A percentile compares a stretch with the other conserved stretches of the same genome.
Conservation (phyloP, 1,140 invertebrate genomes). For the Bombus difficillimus region DNA sequence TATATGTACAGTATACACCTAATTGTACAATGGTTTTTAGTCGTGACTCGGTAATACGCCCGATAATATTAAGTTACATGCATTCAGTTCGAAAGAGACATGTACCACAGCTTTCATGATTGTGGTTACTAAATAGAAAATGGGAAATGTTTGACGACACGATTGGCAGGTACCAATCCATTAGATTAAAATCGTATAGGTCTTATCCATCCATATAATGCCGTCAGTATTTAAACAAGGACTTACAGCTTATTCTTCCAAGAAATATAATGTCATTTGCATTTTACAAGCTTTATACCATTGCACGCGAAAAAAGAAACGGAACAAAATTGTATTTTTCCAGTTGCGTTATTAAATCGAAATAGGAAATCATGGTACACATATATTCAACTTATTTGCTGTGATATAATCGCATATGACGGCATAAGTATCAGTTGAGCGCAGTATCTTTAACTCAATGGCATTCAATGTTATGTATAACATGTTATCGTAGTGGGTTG, state of each 20-base stretch:
- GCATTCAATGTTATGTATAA: slow-evolving; percentile 18
- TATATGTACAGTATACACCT: not conserved
- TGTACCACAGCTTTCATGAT: not conserved
- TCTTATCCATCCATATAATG: slow-evolving; percentile 57
- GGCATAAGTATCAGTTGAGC: not conserved
- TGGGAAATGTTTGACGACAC: slow-evolving; percentile 10
- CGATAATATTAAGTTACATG: slow-evolving; percentile 17
- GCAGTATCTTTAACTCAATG: not conserved
- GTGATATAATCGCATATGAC: slow-evolving; percentile 37
- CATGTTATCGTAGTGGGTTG: slow-evolving; percentile 30
- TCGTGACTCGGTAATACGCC: not conserved
- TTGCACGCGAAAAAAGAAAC: not conserved
- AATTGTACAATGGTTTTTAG: slow-evolving; percentile 25
- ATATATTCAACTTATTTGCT: slow-evolving; percentile 38
- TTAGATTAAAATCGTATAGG: slow-evolving; percentile 36
- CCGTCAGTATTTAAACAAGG: slow-evolving; percentile 55
- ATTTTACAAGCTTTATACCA: slow-evolving; percentile 35
- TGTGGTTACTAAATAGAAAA: not conserved
- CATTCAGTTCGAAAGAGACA: not conserved
- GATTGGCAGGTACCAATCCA: slow-evolving; percentile 62
- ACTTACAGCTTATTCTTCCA: slow-evolving; percentile 47
- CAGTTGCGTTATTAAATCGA: slow-evolving; percentile 34
- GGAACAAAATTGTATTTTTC: slow-evolving; percentile 32
- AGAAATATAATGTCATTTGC: slow-evolving; percentile 27
- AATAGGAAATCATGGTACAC: not conserved